Conservation (phyloP, 2,797 vertebrate genomes). For the Paguma larvata region DNA sequence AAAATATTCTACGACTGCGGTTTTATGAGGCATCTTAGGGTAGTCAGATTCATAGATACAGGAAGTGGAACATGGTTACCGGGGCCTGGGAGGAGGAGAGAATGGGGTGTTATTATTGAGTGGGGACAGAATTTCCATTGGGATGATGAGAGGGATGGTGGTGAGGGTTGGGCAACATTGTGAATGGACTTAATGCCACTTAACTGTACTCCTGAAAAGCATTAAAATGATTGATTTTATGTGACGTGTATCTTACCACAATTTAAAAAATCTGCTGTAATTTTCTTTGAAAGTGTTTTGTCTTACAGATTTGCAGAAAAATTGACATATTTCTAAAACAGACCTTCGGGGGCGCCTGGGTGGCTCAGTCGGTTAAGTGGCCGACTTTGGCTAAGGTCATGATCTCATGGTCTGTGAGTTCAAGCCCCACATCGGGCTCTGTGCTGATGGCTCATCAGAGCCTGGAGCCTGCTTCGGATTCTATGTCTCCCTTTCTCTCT, state of each 20-base stretch:
- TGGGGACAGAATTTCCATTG: background rate
- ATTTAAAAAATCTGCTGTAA: background rate
- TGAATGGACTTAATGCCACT: background rate
- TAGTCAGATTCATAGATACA: background rate
- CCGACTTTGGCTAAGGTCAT: no score
- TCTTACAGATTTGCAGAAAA: slow-evolving; percentile 23
- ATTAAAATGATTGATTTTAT: background rate
- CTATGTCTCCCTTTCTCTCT: no score
- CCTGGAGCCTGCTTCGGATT: no score
- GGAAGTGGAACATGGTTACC: background rate
- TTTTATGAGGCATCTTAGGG: background rate
- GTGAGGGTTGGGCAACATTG: no score
- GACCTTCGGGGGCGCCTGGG: no score
- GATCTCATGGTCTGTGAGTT: no score
- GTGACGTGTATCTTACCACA: background rate
- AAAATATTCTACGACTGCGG: background rate
- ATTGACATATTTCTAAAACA: background rate
- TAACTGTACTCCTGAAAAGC: background rate
- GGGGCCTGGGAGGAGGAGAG: no score
- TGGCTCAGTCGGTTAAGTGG: no score
- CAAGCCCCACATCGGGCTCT: no score
- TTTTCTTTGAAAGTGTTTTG: slow-evolving; percentile 25
- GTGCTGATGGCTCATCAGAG: no score
- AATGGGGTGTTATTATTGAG: background rate
- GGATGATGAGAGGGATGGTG: background rate